phyloP scores from a whole-genome alignment of 2,113 vertebrate genomes.

The Ammodytes dubius region DNA sequence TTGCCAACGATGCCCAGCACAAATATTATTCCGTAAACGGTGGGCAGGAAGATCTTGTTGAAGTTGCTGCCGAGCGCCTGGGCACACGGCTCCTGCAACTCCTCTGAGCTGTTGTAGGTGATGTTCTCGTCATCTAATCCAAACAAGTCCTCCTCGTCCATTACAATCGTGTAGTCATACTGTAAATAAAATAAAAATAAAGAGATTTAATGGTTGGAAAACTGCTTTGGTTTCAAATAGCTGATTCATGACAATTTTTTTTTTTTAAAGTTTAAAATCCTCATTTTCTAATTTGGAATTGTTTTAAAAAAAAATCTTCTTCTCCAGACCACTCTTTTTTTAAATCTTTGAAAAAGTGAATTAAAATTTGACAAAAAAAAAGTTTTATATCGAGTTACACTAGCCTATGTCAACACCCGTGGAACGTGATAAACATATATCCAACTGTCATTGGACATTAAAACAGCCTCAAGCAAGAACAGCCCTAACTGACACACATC shows the following conservation, averaged over 20 bases:
- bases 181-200: constrained; percentile 38
- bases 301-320: background rate
- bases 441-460: background rate
- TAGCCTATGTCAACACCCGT: background rate
- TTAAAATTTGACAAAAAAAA: background rate
- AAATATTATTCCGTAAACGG: constrained; percentile 93
- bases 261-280: background rate
- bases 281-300: background rate
- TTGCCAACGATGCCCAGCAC: constrained; percentile 94
- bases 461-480: background rate
- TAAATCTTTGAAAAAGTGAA: background rate
- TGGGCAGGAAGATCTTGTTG: constrained; percentile 93
- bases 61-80: constrained; percentile 84
- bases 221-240: background rate
- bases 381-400: background rate
- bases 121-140: constrained; percentile 53
- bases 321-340: background rate
- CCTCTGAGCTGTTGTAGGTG: constrained; percentile 83
- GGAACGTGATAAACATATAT: background rate
- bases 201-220: constrained; percentile 3
- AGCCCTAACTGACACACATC: background rate
- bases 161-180: background rate
- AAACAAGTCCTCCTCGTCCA: no score
- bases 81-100: constrained; percentile 84
- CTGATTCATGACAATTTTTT: background rate